Conservation (phyloP, 2,113 vertebrate species). For the Limnothrissa miodon region DNA sequence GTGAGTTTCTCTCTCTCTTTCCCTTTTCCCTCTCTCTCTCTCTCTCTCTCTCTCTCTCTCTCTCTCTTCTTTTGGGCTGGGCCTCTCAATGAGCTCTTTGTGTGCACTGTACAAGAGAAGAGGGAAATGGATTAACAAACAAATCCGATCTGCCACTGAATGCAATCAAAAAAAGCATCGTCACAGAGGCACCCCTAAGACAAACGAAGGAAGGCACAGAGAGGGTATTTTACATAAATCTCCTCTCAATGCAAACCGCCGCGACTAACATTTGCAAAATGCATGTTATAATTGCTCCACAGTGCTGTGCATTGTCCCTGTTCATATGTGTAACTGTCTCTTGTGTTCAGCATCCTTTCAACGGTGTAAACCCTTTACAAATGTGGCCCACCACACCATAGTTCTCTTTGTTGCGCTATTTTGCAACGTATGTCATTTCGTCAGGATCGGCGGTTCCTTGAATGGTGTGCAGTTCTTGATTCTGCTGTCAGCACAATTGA, state of each 20-base stretch:
- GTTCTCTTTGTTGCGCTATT: neutral
- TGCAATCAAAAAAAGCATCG: constrained; percentile 23
- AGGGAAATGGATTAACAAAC: constrained; percentile 46
- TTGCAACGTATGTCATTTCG: constrained; percentile 7
- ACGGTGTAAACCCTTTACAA: neutral
- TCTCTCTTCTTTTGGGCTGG: neutral
- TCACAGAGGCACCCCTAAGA: constrained; percentile 11
- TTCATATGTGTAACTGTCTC: constrained; percentile 16
- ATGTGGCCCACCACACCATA: neutral
- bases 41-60: constrained; percentile 18
- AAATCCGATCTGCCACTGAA: constrained; percentile 47
- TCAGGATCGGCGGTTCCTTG: neutral
- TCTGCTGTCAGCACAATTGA: neutral
- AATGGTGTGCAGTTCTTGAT: neutral
- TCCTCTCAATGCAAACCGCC: constrained; percentile 1
- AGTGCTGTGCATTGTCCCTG: neutral
- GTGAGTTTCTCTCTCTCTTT: constrained; percentile 33
- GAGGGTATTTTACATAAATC: constrained; percentile 17
- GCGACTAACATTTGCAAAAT: neutral
- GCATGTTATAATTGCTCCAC: constrained; percentile 6
- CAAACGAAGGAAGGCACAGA: constrained; percentile 15
- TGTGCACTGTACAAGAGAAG: constrained; percentile 59
- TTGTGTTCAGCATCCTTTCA: constrained; percentile 16
- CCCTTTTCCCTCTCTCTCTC: constrained; percentile 32
- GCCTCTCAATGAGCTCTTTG: constrained; percentile 34